A percentile compares a stretch with the other conserved stretches of the same genome.
phyloP scores from a whole-genome alignment of 1,140 invertebrate species.

The Brachionus asplanchnoidis region DNA sequence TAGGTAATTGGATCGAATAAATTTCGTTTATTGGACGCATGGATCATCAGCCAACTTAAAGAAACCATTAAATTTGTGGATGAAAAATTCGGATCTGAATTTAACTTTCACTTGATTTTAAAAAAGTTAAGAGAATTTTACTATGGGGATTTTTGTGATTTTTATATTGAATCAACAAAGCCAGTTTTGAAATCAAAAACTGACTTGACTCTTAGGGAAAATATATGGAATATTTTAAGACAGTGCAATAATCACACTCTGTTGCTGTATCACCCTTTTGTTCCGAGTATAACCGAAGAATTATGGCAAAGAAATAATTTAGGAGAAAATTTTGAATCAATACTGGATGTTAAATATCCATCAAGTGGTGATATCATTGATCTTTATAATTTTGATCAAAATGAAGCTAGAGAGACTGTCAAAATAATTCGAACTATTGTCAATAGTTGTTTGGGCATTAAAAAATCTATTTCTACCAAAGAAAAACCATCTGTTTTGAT shows the following conservation, averaged over 20 bases:
- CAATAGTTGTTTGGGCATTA: background rate
- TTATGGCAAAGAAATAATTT: constrained; percentile 2
- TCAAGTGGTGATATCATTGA: background rate
- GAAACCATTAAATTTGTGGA: constrained; percentile 91
- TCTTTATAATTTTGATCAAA: background rate
- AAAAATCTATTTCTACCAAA: background rate
- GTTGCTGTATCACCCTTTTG: constrained; percentile 19
- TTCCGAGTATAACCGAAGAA: constrained; percentile 34
- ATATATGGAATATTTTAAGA: constrained; percentile 10
- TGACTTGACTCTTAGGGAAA: background rate
- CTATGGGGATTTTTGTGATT: constrained; percentile 67
- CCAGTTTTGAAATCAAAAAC: constrained; percentile 23
- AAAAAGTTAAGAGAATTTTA: constrained; percentile 33
- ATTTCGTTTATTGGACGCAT: constrained; percentile 72
- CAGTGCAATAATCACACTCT: background rate
- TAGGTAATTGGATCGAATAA: constrained; percentile 26
- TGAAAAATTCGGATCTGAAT: constrained; percentile 70
- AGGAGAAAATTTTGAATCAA: background rate
- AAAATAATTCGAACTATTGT: background rate
- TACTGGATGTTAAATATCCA: constrained; percentile 4
- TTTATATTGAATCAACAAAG: constrained; percentile 75
- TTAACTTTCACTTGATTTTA: constrained; percentile 17
- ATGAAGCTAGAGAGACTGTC: background rate
- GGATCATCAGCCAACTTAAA: constrained; percentile 78
- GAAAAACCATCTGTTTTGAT: background rate